Percentiles rank a stretch among this genome's conserved stretches.
Evolutionary conservation across 2,113 vertebrate species (phyloP).

Genomic region (Tupaia tana): DNA sequence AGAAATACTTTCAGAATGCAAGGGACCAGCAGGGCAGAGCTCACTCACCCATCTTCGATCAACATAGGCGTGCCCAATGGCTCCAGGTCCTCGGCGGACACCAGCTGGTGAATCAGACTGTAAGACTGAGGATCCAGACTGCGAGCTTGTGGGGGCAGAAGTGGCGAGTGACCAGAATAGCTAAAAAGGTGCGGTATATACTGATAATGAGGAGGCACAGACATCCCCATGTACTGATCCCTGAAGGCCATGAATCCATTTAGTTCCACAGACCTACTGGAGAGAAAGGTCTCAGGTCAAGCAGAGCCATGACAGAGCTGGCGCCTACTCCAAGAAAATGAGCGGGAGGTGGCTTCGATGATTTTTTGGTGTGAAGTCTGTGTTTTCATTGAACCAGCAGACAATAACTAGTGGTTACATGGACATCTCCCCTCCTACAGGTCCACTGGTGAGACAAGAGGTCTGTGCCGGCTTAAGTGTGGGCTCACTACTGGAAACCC

Average conservation of each 20-base stretch:
- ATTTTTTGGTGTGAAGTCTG: neutral
- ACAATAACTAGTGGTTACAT: neutral
- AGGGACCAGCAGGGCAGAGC: neutral
- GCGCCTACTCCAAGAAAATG: neutral
- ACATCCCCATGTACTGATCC: conserved; percentile 96
- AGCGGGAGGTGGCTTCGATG: neutral
- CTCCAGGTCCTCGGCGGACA: conserved; percentile 95
- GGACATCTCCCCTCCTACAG: neutral
- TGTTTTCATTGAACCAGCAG: conserved; percentile 18
- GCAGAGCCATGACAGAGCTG: neutral
- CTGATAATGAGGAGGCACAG: conserved; percentile 95
- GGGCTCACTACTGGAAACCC: neutral
- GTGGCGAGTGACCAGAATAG: conserved; percentile 93
- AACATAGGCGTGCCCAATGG: conserved; percentile 96
- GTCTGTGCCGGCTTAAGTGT: neutral
- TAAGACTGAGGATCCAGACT: conserved; percentile 96
- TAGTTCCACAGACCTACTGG: conserved; percentile 95
- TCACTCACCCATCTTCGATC: conserved; percentile 96
- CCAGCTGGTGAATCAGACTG: conserved; percentile 94
- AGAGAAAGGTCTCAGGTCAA: conserved; percentile 73
- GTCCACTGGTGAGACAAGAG: conserved; percentile 1
- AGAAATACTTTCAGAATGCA: neutral
- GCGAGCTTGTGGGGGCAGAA: conserved; percentile 93
- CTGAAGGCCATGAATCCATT: conserved; percentile 95
- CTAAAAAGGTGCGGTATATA: conserved; percentile 97